phyloP scores from a whole-genome alignment of 35 echinoderm and acorn worm species.

The Ophioderma brevispina region DNA sequence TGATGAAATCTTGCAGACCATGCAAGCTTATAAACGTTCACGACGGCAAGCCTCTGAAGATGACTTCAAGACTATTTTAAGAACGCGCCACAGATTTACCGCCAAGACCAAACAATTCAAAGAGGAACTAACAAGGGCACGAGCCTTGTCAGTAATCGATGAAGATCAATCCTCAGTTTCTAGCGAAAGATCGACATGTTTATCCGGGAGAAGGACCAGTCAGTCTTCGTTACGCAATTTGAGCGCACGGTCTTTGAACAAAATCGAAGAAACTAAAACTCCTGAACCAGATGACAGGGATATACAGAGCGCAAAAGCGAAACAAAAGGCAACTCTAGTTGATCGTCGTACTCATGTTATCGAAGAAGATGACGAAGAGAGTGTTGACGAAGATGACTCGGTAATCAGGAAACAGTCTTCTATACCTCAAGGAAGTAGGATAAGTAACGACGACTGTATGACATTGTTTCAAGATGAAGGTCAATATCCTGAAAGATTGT shows the following conservation, averaged over 20 bases:
- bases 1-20: conserved; percentile 69
- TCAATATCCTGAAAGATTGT: neutral
- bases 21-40: conserved; percentile 64
- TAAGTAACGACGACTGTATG: no score
- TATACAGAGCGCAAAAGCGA: neutral
- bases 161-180: conserved; percentile 50
- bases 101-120: conserved; percentile 80
- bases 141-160: conserved; percentile 63
- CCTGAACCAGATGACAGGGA: neutral
- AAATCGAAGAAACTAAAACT: conserved; percentile 70
- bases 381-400: neutral
- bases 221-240: conserved; percentile 27
- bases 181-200: conserved; percentile 16
- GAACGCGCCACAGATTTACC: conserved; percentile 78
- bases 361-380: neutral
- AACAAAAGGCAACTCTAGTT: neutral
- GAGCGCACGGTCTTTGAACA: conserved; percentile 61
- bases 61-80: conserved; percentile 75
- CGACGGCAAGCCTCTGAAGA: conserved; percentile 34
- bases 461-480: neutral
- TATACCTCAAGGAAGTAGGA: neutral
- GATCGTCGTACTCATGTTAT: neutral
- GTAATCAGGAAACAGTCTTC: neutral
- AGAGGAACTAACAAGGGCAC: conserved; percentile 44
- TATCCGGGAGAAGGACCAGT: conserved; percentile 49